Evolutionary conservation across 2,888 invertebrate species (phyloP), one percentile per base, ranked within the genome.

Genomic region (Ferrisia virgata): DNA sequence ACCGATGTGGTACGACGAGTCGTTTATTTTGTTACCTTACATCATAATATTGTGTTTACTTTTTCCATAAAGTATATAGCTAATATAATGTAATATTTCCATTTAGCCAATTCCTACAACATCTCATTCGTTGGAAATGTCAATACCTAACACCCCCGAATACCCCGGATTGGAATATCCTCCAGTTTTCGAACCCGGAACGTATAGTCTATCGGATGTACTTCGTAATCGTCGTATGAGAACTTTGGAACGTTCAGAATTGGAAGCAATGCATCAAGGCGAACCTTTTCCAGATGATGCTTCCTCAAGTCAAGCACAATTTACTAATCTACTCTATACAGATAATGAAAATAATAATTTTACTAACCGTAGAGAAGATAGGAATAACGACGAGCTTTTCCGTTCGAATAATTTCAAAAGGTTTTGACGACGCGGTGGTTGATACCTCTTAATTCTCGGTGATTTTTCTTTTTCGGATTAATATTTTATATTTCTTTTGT

Each of bases 141-240:
- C 36, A 6, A 9, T 76, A 28, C 18, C 79, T 0, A 78, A 58
- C 47, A 36, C 85, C 6, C 85, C 85, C n/a, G 85, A 85, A 25
- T 85, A 85, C 22, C 84, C 84, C n/a, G 85, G 85, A 13, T 40
- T 95, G 89, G 93, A 94, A 89, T 95, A 95, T 88, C 95, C 95
- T 78, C 95, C 95, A 79, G 93, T 95, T 43, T 95, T 95, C 89
- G 94, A 94, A 89, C 92, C 95, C 0, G 95, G 95, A 89, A 94
- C 93, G 0, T 95, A 95, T 89, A 93, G 94, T 81, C 91, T 95
- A 85, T 86, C 87, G 6, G 86, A 87, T 85, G 86, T 84, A n/a
- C 43, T 81, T 15, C 85, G 85, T 58, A 82, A 36, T 22, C 58
- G 82, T 33, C 82, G 82, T 33, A 39, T 82, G 58, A 53, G 82